These are phyloP conservation scores for Trichonephila inaurata DNA, from an alignment of 1,140 invertebrate genomes.

Conservation along the genomic window DNA sequence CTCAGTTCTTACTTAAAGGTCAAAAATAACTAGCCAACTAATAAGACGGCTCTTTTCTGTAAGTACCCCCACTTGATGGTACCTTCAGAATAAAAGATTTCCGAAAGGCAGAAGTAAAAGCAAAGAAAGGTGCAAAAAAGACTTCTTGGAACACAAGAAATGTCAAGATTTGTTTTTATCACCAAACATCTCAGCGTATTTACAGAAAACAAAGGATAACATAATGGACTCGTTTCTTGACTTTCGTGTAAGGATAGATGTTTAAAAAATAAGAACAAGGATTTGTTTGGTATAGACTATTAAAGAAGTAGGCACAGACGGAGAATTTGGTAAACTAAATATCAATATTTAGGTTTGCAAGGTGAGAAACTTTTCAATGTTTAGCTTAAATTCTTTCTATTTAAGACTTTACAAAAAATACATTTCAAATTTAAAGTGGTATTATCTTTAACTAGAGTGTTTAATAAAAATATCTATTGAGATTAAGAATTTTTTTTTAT, in stretches of 20 bases:
- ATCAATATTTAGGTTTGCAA: background rate
- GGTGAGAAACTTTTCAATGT: background rate
- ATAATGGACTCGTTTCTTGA: background rate
- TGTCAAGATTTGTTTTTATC: slow-evolving; percentile 12
- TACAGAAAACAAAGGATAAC: background rate
- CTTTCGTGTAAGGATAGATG: background rate
- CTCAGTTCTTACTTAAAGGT: too few relatives aligned
- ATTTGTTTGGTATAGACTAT: background rate
- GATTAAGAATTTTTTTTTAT: too few relatives aligned
- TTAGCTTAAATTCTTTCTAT: background rate
- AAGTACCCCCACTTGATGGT: background rate
- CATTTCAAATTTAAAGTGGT: too few relatives aligned
- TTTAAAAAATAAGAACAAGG: background rate
- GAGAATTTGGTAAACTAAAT: background rate
- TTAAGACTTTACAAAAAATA: background rate
- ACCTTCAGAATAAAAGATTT: background rate
- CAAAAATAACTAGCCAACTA: too few relatives aligned
- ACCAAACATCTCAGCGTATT: slow-evolving; percentile 11
- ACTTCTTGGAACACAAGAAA: background rate
- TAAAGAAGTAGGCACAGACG: background rate
- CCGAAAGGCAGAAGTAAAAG: background rate
- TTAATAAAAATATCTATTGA: too few relatives aligned
- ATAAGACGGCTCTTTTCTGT: too few relatives aligned
- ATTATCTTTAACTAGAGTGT: too few relatives aligned
- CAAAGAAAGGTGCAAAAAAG: background rate